A percentile compares a stretch with the other conserved stretches of the same genome.
Evolutionary conservation across 2,797 vertebrate genomes (phyloP).

Genomic region (Selene dorsalis): DNA sequence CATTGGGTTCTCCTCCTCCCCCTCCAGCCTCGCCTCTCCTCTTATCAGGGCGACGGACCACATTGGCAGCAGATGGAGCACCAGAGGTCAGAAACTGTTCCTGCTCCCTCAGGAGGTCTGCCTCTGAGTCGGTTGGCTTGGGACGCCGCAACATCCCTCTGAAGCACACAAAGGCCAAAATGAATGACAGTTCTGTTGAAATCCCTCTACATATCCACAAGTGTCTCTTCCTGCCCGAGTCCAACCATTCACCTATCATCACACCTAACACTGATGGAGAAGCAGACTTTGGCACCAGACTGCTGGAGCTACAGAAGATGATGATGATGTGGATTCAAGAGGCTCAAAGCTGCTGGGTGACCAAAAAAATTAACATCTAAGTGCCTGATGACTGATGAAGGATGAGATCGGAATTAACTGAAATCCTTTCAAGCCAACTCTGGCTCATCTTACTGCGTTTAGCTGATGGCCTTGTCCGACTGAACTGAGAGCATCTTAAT

Average conservation of each 20-base stretch:
- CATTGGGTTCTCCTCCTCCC: constrained; percentile 24
- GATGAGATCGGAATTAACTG: background rate
- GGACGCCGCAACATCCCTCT: constrained; percentile 91
- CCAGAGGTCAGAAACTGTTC: constrained; percentile 88
- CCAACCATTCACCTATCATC: background rate
- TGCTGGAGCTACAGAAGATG: too few relatives aligned
- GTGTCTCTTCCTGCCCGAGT: background rate
- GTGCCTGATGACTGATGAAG: too few relatives aligned
- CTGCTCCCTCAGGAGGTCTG: constrained; percentile 92
- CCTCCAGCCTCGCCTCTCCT: constrained; percentile 82
- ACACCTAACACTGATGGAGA: background rate
- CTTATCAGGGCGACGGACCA: constrained; percentile 91
- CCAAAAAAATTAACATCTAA: background rate
- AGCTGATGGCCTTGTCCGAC: background rate
- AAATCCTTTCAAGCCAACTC: background rate
- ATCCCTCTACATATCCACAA: background rate
- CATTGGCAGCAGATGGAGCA: constrained; percentile 84
- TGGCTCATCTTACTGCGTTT: background rate
- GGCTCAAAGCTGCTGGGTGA: background rate
- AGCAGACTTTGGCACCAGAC: background rate
- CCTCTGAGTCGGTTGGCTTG: constrained; percentile 92
- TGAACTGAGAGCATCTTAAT: background rate
- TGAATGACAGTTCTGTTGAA: background rate
- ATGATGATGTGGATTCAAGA: background rate
- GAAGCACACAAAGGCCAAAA: constrained; percentile 7